These are phyloP conservation scores for Pelodiscus sinensis DNA, from an alignment of 2,113 vertebrate genomes.

Conservation along the genomic window DNA sequence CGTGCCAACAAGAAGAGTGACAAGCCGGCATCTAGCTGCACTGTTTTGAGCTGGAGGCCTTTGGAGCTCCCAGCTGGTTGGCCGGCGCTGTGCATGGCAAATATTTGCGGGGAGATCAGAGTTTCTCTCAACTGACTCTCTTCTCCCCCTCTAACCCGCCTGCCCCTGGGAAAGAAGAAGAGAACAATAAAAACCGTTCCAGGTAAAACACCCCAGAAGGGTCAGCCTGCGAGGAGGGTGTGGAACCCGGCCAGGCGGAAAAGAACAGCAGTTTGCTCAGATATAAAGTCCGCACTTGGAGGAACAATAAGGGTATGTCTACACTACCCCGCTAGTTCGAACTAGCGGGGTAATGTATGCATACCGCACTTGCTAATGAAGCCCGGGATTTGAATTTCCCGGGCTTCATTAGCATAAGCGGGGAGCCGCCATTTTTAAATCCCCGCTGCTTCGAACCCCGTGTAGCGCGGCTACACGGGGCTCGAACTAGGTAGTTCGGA, in stretches of 20 bases:
- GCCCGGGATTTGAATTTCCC: no score
- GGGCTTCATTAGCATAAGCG: no score
- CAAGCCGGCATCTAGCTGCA: background rate
- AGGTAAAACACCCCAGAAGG: accelerated
- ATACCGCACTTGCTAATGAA: no score
- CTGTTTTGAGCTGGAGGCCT: background rate
- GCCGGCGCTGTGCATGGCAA: background rate
- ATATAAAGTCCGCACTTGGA: background rate
- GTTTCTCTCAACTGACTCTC: background rate
- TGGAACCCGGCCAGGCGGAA: background rate
- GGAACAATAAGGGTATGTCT: no score
- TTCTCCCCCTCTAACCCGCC: background rate
- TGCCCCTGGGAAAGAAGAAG: accelerated
- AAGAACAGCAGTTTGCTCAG: background rate
- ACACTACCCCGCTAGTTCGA: no score
- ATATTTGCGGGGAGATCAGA: background rate
- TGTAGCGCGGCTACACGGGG: no score
- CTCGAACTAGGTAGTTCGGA: no score
- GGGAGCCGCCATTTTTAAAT: no score
- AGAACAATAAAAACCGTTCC: accelerated
- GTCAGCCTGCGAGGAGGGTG: accelerated
- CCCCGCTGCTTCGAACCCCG: no score
- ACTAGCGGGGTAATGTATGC: no score
- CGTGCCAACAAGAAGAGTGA: background rate
- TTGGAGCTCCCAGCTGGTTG: background rate